phyloP scores from a whole-genome alignment of 2,113 vertebrate genomes.

The Natator depressus region DNA sequence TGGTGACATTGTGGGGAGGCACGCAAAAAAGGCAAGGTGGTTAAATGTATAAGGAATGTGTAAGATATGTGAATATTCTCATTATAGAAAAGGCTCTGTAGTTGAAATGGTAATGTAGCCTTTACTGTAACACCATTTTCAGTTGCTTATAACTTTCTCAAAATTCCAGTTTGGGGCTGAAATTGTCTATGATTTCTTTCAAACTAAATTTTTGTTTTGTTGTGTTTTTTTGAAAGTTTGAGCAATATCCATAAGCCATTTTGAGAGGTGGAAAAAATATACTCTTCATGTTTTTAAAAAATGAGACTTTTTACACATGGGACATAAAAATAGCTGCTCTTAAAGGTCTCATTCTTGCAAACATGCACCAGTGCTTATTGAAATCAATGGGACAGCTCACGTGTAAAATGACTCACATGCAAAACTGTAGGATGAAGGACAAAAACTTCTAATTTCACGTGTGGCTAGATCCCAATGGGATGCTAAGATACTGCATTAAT shows the following conservation, averaged over 20 bases:
- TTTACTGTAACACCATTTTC: neutral
- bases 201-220: neutral
- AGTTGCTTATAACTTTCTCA: neutral
- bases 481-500: fast-evolving
- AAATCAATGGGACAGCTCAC: neutral
- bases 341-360: neutral
- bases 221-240: neutral
- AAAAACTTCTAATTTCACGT: neutral
- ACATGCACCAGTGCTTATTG: neutral
- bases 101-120: neutral
- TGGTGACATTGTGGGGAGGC: neutral
- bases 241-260: neutral
- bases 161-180: neutral
- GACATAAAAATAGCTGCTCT: neutral
- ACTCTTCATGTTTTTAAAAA: neutral
- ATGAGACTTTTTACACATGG: neutral
- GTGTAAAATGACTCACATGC: neutral
- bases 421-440: fast-evolving
- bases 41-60: neutral
- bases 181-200: neutral
- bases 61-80: neutral
- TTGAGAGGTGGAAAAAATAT: neutral
- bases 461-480: fast-evolving
- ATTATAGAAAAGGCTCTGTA: neutral
- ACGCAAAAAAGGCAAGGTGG: neutral